Conservation (phyloP, 2,888 invertebrate genomes). For the Shargacucullia verbasci region DNA sequence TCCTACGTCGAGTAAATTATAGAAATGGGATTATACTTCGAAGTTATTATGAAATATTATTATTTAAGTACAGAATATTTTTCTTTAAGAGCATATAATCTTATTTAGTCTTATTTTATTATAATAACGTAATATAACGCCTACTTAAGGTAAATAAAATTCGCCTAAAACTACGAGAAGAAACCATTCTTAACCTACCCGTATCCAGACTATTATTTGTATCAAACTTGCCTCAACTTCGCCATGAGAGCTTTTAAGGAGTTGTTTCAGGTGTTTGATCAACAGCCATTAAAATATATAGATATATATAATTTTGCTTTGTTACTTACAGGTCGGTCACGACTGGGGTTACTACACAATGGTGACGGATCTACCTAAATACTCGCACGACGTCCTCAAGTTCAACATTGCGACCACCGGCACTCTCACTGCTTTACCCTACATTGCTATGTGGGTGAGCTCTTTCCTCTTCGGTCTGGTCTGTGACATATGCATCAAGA, state of each 20-base stretch:
- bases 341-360: conserved; percentile 93
- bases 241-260: too few relatives aligned
- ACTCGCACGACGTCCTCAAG: conserved; percentile 90
- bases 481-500: conserved; percentile 91
- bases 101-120: too few relatives aligned
- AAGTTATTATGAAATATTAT: conserved; percentile 5
- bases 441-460: conserved; percentile 91
- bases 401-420: conserved; percentile 90
- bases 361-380: conserved; percentile 92
- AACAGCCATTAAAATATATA: too few relatives aligned
- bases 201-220: too few relatives aligned
- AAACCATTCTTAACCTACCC: too few relatives aligned
- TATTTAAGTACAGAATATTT: too few relatives aligned
- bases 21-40: background rate
- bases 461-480: conserved; percentile 90
- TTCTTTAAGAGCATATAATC: too few relatives aligned
- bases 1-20: conserved; percentile 12
- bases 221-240: too few relatives aligned
- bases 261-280: too few relatives aligned
- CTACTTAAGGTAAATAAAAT: too few relatives aligned
- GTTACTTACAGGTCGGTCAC: conserved; percentile 77
- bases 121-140: too few relatives aligned
- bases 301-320: background rate
- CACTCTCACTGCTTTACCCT: conserved; percentile 90
- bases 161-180: too few relatives aligned